Evolutionary conservation across 2,797 vertebrate genomes (phyloP).

Genomic region (Gambelia wislizenii): DNA sequence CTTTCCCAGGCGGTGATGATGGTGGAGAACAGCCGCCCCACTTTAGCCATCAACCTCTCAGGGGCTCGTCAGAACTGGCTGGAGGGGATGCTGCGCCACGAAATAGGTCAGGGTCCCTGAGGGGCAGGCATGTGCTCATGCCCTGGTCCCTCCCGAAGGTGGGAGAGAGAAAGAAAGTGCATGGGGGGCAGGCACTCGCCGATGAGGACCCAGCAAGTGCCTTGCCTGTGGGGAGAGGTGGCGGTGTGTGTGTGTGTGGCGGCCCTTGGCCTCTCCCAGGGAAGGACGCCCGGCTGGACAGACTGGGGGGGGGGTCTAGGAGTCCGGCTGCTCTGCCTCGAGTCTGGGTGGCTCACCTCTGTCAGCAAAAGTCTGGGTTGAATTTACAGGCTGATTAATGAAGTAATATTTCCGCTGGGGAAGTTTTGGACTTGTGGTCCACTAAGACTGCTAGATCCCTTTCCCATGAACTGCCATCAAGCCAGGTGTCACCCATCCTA

Average conservation of each 20-base stretch:
- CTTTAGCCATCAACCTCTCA: conserved; percentile 93
- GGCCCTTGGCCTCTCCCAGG: too few relatives aligned
- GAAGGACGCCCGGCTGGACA: neutral
- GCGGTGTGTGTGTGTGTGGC: too few relatives aligned
- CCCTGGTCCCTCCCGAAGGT: too few relatives aligned
- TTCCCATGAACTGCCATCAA: too few relatives aligned
- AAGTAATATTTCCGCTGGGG: neutral
- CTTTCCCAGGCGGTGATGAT: conserved; percentile 98
- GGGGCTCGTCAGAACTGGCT: conserved; percentile 96
- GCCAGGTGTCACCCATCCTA: too few relatives aligned
- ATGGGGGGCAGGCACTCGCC: too few relatives aligned
- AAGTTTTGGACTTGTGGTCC: too few relatives aligned
- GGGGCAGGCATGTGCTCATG: neutral
- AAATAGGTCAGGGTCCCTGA: conserved; percentile 86
- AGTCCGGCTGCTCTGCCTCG: neutral
- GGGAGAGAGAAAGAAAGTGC: too few relatives aligned
- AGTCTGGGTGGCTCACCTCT: neutral
- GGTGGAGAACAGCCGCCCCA: conserved; percentile 95
- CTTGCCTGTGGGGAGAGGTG: too few relatives aligned
- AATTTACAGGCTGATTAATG: neutral
- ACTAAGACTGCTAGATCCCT: too few relatives aligned
- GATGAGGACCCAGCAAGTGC: too few relatives aligned
- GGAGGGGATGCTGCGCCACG: conserved; percentile 96
- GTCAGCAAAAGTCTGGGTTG: neutral
- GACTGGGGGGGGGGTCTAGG: too few relatives aligned